Base-by-base conservation (phyloP, 2,797 vertebrate genomes). In the Myotis pilosus region DNA sequence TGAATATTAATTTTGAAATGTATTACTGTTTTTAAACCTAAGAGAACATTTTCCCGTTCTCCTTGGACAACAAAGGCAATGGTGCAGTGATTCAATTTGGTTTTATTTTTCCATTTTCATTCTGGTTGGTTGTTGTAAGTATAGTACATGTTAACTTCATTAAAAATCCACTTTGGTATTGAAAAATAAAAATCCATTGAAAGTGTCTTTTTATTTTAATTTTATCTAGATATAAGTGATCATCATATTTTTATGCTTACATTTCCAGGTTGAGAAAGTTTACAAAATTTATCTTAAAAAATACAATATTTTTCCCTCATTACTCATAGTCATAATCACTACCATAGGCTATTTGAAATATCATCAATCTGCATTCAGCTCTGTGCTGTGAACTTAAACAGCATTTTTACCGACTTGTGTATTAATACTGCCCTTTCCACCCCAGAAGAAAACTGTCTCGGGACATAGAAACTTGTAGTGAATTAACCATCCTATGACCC, bases 1-100 rank as follows among this genome's bases (percentile, higher is more conserved):
- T 38, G 78, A 89, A 74, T 97, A 94, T 88, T 97, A 89, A 96
- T 96, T 96, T 94, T 96, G 83, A 95, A 89, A 36, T 85, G 33
- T 84, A 95, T 30, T 84, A 76, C 8, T 95, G 1, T 88, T 90
- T 94, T 83, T 89, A 96, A 96, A 81, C 12, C 53, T 91, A 90
- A 23, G 12, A 96, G 80, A 28, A 83, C 49, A 91, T 94, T 87
- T 91, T 15, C 87, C 62, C 60, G 64, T 64, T 13, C 71, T 94
- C 71, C 55, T 84, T 88, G 36, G 80, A 94, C 96, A 97, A 93
- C 23, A 78, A 94, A 96, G 74, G 38, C 23, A 90, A 28, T 93
- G 28, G 6, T 23, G 85, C 10, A 71, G 7, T 66, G 13, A 94
- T 97, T 89, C 87, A 74, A 76, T 89, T 83, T 91, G 36, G 8